Percentiles rank a stretch among this genome's conserved stretches.
phyloP scores from a whole-genome alignment of 2,797 vertebrate species.

The Myotis planiceps region DNA sequence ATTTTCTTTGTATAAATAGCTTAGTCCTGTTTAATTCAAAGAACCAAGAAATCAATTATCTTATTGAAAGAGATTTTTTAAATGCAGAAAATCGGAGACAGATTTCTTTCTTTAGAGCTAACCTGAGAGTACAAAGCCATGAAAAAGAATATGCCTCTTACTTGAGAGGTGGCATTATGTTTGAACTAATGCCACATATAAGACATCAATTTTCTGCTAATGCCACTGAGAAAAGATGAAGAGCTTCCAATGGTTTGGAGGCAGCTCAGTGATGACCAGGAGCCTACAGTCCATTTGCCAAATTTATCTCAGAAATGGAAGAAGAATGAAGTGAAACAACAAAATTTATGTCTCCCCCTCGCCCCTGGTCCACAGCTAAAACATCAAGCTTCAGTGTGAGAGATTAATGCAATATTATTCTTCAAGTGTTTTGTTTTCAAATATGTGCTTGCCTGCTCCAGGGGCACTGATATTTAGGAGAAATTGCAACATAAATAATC shows the following conservation, averaged over 20 bases:
- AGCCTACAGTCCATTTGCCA: background rate
- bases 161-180: background rate
- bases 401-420: slow-evolving; percentile 39
- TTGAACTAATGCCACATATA: background rate
- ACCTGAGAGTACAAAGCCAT: background rate
- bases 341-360: background rate
- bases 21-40: background rate
- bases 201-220: slow-evolving; percentile 31
- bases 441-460: background rate
- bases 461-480: background rate
- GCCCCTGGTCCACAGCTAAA: background rate
- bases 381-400: background rate
- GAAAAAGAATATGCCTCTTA: background rate
- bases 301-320: slow-evolving; percentile 69
- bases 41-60: background rate
- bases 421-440: slow-evolving; percentile 51
- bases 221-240: slow-evolving; percentile 48
- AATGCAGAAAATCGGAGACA: background rate
- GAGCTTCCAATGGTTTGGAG: background rate
- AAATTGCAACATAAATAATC: slow-evolving; percentile 12
- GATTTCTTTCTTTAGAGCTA: background rate
- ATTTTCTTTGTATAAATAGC: background rate
- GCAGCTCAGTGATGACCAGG: background rate
- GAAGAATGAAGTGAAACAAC: slow-evolving; percentile 44
- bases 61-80: background rate